phyloP scores from a whole-genome alignment of 1,140 invertebrate species.

The Meloidogyne hapla region DNA sequence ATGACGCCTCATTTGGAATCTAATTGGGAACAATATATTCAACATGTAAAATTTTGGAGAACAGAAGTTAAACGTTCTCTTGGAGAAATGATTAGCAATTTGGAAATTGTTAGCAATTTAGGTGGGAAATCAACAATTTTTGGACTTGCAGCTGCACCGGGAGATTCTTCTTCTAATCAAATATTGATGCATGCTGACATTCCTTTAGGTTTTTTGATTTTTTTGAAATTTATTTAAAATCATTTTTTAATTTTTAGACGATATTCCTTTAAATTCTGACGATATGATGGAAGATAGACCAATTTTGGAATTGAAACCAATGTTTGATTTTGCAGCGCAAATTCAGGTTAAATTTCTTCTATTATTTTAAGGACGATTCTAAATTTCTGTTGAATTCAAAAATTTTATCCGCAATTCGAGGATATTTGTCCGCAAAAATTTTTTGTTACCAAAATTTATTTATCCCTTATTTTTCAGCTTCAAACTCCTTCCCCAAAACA shows the following conservation, averaged over 20 bases:
- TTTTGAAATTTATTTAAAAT: no score
- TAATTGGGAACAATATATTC: slow-evolving; percentile 32
- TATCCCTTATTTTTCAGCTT: neutral
- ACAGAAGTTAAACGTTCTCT: slow-evolving; percentile 45
- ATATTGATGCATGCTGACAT: slow-evolving; percentile 39
- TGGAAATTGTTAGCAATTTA: slow-evolving; percentile 31
- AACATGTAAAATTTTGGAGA: slow-evolving; percentile 36
- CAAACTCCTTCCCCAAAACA: neutral
- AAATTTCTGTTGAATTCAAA: no score
- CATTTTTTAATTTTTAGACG: neutral
- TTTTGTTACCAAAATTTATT: neutral
- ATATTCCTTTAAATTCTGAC: neutral
- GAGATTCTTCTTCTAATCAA: slow-evolving; percentile 30
- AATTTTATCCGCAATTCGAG: no score
- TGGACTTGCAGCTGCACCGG: slow-evolving; percentile 38
- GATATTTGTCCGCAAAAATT: no score
- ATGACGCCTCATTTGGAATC: slow-evolving; percentile 10
- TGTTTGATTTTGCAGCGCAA: slow-evolving; percentile 18
- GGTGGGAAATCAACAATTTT: slow-evolving; percentile 28
- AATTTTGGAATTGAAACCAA: slow-evolving; percentile 40
- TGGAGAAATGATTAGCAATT: slow-evolving; percentile 36
- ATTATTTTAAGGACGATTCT: neutral
- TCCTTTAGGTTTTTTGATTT: neutral
- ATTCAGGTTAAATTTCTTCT: neutral
- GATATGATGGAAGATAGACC: slow-evolving; percentile 14